Evolutionary conservation across 1,140 invertebrate genomes (phyloP), one percentile per base, ranked within the genome.

Genomic region (Polypedilum vanderplanki): DNA sequence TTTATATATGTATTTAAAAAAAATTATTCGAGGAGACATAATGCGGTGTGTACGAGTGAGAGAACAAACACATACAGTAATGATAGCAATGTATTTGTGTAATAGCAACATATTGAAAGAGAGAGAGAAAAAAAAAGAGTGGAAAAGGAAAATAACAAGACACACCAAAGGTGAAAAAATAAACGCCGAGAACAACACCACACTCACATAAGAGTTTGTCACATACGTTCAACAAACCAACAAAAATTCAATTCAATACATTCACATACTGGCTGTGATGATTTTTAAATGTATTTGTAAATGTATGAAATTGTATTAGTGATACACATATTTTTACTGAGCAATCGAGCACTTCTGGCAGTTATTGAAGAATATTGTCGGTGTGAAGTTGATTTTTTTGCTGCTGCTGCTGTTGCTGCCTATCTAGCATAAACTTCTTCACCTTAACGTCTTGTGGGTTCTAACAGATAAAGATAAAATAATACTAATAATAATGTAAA

Each of bases 101-200:
- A n/a, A 3, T 3, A 57, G 46, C 46, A 57, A n/a, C 46, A 57
- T 57, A 57, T 12, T n/a, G 46, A 1, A 17, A 18, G 15, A 67
- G 65, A 1, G 17, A 7, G 17, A 70, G 3, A 20, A 18, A 20
- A 22, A 70, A 22, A 18, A 70, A 20, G 65, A 70, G 65, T 70
- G 65, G 20, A 70, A 70, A 70, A 70, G 17, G 46, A 57, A 57
- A 70, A 70, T 18, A 18, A 70, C 17, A 70, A 70, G 65, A 22
- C 65, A 70, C 65, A 70, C 65, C 20, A 22, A 70, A 70, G 65
- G 65, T 70, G 65, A 70, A 70, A 22, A 70, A 70, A 70, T 70
- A 70, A 70, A 70, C 65, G 65, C 65, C 65, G 20, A 70, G 65
- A 70, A 70, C 65, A 70, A 70, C 65, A 70, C 65, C 65, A 70